Base-by-base conservation (phyloP, 2,797 vertebrate species). In the Sebastes minor region DNA sequence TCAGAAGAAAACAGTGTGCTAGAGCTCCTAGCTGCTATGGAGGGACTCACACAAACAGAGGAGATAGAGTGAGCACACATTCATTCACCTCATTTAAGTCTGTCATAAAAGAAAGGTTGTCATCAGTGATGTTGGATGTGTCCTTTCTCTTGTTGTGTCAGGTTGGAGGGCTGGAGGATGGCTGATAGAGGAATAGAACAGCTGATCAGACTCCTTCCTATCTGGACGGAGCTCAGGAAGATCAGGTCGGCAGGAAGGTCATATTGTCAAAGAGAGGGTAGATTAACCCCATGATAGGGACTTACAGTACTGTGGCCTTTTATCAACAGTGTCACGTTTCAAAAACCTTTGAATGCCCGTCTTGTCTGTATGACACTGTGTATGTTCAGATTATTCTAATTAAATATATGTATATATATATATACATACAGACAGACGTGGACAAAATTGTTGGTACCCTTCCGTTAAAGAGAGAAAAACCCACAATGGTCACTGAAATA, bases 101-200 rank as follows among this genome's bases (percentile, higher is more conserved):
- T 35, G 18, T 73, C 25, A 30, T 8, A 2, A 8, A 38, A n/a
- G 7, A 33, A 13, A 27, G 7, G 8, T 8, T 56, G 25, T 49
- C 33, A 22, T 70, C 14, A 25, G 12, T 27, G 22, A 27, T 25
- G 28, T 61, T 64, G 2, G 28, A 42, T 68, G 20, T 46, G 11
- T 60, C 56, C 30, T 66, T 28, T 25, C 20, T 67, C 16, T 22
- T 80, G 55, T 75, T 20, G 66, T 81, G 75, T 56, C 93, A 99
- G 98, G 84, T 90, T 99, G 90, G 95, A 94, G 20, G 87, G 93
- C 84, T 97, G 96, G 89, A 86, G 90, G 80, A 95, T 97, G 56
- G 90, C 92, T 78, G 94, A 96, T 10, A 6, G 12, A 16, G 97
- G 96, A 20, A 78, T 94, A 72, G 85, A 90, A 68, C 86, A 89